Base-by-base conservation (phyloP, 2,888 invertebrate genomes). In the Allolobophora icterica region DNA sequence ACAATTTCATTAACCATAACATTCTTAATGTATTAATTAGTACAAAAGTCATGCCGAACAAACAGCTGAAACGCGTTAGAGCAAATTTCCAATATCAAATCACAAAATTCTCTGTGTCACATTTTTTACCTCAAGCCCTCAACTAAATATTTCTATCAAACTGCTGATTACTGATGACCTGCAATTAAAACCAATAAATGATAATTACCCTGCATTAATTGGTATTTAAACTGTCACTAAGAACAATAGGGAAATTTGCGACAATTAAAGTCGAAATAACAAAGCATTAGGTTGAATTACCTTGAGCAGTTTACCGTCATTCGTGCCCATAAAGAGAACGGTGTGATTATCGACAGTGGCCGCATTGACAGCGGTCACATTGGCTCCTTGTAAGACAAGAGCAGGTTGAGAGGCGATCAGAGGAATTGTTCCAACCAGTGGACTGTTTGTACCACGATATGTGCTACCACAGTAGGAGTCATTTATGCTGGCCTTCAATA, bases 241-340 rank as follows among this genome's bases (percentile, higher is more conserved):
- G 19, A n/a, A 11, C 71, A 71, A 71, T 71, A 52, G 52, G 24
- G 19, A 52, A 52, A 21, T 71, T 71, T 8, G 30, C 8, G n/a
- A n/a, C 71, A 71, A 71, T 71, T 5, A 71, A 52, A 71, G 71
- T 71, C 30, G 8, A n/a, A 8, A 13, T 6, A 71, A 30, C 30
- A 71, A 71, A 71, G 30, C 6, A 71, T n/a, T n/a, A 30, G n/a
- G 5, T 11, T n/a, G 30, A 71, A 24, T 42, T 42, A 90, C 90
- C 90, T 90, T 90, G 84, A 90, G n/a, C 90, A 90, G 83, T 84
- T 40, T 38, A 0, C 84, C 90, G 30, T 58, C n/a, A 13, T 33
- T 84, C 33, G 90, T 90, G 38, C 90, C 90, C 40, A 90, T 83
- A 84, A 90, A 90, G 33, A 84, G 84, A 42, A 90, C 33, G 40